Evolutionary conservation across 2,113 vertebrate genomes (phyloP).

Genomic region (Pristiophorus japonicus): DNA sequence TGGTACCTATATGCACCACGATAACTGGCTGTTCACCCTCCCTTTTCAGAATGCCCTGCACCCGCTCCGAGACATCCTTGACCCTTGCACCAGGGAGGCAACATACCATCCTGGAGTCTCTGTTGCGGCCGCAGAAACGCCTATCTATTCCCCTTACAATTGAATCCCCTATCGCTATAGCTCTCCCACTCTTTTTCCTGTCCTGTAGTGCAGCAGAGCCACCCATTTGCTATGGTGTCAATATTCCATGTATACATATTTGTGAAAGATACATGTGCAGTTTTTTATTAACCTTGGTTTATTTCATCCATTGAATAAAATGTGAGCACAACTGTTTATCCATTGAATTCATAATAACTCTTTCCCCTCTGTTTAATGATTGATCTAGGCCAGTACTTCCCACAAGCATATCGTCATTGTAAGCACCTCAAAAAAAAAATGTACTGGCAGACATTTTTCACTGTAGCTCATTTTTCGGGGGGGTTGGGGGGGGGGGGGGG

Average conservation of each 20-base stretch:
- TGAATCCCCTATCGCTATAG: too few species aligned
- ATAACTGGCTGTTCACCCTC: too few species aligned
- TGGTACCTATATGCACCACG: too few species aligned
- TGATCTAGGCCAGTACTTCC: not conserved
- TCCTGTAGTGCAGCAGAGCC: too few species aligned
- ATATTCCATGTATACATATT: not conserved
- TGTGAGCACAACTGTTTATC: not conserved
- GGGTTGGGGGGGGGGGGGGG: too few species aligned
- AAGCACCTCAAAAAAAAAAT: not conserved
- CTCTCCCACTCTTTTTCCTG: too few species aligned
- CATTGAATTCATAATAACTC: not conserved
- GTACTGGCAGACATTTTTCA: not conserved
- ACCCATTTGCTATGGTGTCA: not conserved
- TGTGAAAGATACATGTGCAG: not conserved
- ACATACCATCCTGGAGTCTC: too few species aligned
- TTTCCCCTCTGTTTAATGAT: not conserved
- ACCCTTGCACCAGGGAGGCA: too few species aligned
- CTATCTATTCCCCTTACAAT: too few species aligned
- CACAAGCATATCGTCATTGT: not conserved
- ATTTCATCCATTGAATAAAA: not conserved
- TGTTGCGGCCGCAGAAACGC: too few species aligned
- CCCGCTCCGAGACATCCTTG: too few species aligned
- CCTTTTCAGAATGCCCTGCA: too few species aligned
- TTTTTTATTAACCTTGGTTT: not conserved
- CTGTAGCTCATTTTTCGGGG: not conserved